Evolutionary conservation across 2,797 vertebrate species (phyloP).

Genomic region (Trachops cirrhosus): DNA sequence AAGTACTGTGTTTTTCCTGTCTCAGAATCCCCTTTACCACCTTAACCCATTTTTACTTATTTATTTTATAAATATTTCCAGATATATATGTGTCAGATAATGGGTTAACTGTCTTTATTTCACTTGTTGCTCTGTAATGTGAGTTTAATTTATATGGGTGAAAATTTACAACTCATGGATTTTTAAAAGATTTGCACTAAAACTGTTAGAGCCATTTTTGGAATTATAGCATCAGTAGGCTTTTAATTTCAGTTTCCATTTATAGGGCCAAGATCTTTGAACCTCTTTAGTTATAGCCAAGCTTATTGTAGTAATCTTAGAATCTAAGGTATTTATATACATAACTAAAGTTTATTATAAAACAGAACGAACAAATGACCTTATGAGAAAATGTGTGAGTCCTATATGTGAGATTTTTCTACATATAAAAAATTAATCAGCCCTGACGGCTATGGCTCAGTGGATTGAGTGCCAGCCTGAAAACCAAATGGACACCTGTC

Average conservation of each 20-base stretch:
- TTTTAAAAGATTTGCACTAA: not conserved
- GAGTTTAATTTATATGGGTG: not conserved
- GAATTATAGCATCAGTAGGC: not conserved
- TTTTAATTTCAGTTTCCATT: not conserved
- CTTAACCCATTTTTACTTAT: not conserved
- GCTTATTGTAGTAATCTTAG: not conserved
- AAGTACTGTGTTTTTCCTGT: not conserved
- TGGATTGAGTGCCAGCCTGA: too few species aligned
- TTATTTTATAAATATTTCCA: not conserved
- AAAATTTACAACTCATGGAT: not conserved
- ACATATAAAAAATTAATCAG: not conserved
- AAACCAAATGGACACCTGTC: too few species aligned
- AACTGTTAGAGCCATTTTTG: not conserved
- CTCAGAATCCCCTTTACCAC: not conserved
- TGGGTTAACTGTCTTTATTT: not conserved
- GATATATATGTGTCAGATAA: not conserved
- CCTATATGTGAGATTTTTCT: not conserved
- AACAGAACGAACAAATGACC: not conserved
- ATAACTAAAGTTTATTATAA: constrained; percentile 1
- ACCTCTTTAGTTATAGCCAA: not conserved
- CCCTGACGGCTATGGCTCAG: too few species aligned
- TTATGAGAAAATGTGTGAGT: not conserved
- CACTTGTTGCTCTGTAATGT: not conserved
- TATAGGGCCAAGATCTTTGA: not conserved
- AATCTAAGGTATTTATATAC: not conserved